Evolutionary conservation across 2,888 invertebrate species (phyloP), one percentile per base, ranked within the genome.

Genomic region (Odontocolon sp.): DNA sequence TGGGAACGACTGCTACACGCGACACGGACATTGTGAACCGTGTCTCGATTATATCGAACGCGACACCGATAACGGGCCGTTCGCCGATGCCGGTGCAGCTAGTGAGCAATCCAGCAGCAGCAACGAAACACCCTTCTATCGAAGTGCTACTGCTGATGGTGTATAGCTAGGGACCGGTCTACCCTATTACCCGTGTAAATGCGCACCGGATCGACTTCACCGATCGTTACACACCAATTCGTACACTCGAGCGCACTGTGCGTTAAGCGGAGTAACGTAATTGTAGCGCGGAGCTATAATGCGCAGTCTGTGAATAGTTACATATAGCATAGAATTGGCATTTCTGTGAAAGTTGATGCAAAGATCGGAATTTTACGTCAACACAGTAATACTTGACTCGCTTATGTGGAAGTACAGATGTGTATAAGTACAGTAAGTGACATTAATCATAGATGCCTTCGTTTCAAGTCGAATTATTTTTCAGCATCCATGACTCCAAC

Each of bases 101-200:
- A 4, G 4, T 33, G n/a, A 28, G n/a, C 23, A 23, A 45, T 38
- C 16, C 40, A 8, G 33, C n/a, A 42, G 59, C 33, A 63, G 36
- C 54, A 57, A 45, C n/a, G n/a, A n/a, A n/a, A n/a, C n/a, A n/a
- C 54, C 59, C 52, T 47, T 63, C 64, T 64, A 47, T 28, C 57
- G 56, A 61, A 67, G 45, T 38, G 38, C 47, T 28, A 61, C 45
- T 42, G 42, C 50, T 47, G 63, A n/a, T 11, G 59, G 40, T 45
- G 66, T 72, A 42, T 47, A 47, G 63, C 71, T 63, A 64, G 56
- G 31, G 23, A 33, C 61, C 71, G 76, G 77, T 78, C 80, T 79
- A 70, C 80, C 69, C 77, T 80, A 80, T 83, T 81, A 78, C 73
- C 78, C 73, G 63, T 80, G 83, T 83, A 83, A 85, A 83, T 80